Evolutionary conservation across 1,140 invertebrate genomes (phyloP).

Genomic region (Gryllus bimaculatus): DNA sequence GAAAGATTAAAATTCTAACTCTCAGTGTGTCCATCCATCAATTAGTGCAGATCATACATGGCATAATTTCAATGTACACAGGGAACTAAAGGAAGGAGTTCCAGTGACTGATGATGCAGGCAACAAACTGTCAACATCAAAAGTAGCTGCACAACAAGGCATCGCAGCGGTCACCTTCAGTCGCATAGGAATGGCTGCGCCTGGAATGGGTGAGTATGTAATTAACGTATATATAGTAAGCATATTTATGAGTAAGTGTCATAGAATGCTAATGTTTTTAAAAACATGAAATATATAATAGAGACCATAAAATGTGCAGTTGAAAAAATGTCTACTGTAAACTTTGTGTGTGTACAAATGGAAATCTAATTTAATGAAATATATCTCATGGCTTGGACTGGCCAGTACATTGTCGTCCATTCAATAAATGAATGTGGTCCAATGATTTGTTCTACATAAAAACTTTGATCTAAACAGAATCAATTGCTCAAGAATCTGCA

Average conservation of each 20-base stretch:
- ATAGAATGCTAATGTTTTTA: neutral
- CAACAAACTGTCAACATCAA: constrained; percentile 67
- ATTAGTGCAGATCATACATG: no score
- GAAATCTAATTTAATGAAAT: no score
- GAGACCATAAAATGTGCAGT: neutral
- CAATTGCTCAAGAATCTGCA: no score
- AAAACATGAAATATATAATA: neutral
- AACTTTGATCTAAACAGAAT: no score
- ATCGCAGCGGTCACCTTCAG: constrained; percentile 78
- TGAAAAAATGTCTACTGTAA: no score
- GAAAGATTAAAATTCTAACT: no score
- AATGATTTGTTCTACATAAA: no score
- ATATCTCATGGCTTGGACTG: no score
- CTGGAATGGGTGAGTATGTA: constrained; percentile 60
- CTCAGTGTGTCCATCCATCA: no score
- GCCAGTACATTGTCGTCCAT: no score
- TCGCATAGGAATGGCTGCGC: constrained; percentile 83
- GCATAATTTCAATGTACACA: neutral
- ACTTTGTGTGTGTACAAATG: no score
- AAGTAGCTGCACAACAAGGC: constrained; percentile 66
- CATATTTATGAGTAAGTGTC: neutral
- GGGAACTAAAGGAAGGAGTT: constrained; percentile 30
- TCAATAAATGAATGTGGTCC: no score
- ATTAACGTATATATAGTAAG: neutral
- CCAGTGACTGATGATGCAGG: constrained; percentile 65